Evolutionary conservation across 2,888 invertebrate species (phyloP), one percentile per base, ranked within the genome.

Genomic region (Melanotus villosus): DNA sequence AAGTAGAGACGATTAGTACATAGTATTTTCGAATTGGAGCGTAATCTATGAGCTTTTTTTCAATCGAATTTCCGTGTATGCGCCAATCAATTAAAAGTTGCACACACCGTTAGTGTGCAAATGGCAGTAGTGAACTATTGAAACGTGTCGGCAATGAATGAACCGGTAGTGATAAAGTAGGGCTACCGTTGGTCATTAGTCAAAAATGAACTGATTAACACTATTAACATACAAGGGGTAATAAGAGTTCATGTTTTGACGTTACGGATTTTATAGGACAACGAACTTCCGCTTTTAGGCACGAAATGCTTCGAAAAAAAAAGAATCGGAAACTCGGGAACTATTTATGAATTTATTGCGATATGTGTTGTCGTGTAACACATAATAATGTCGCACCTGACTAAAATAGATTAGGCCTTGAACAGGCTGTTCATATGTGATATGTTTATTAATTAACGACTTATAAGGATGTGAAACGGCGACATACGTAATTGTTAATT

Each of bases 241-340:
- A 56, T 56, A 56, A 52, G 56, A 56, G 38, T 56, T 56, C 56
- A 56, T 56, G 56, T 38, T 56, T 56, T 56, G 56, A 23, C 56
- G 56, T 36, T 56, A 60, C 45, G 59, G 43, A 45, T 45, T 58
- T 60, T 60, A 60, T 50, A 52, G 63, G 63, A 30, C 63, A 63
- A 63, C 50, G 63, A 63, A 63, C 63, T 63, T 63, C 52, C 63
- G 63, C 16, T 52, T 60, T 9, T 32, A 32, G 14, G 23, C 56
- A 38, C 19, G 34, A 36, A 56, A 56, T 32, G 16, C 32, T 52
- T n/a, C n/a, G n/a, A n/a, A n/a, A n/a, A 16, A 12, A 32, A 52
- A 32, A 10, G 21, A 2, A 47, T 47, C 23, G 7, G 19, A 41
- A 41, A 3, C 16, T 14, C 12, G 14, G 14, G 14, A 41, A 16